Conservation (phyloP, 2,797 vertebrate genomes). For the Anguilla obscura region DNA sequence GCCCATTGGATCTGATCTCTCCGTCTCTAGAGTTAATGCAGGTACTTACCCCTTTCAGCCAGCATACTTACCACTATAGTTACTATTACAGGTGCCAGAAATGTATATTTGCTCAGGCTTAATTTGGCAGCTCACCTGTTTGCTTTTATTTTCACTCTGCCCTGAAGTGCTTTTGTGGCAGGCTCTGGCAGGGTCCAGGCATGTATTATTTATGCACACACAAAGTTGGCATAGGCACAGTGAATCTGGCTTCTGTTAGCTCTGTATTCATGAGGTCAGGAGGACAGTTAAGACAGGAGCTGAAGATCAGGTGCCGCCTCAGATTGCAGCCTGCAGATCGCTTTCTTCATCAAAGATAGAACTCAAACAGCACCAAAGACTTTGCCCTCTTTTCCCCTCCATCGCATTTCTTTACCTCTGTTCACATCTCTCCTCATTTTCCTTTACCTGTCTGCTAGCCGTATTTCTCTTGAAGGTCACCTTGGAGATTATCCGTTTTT, state of each 20-base stretch:
- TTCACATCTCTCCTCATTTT: background rate
- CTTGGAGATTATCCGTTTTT: background rate
- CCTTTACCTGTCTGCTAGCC: background rate
- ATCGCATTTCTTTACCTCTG: background rate
- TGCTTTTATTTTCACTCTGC: conserved; percentile 51
- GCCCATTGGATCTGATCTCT: conserved; percentile 71
- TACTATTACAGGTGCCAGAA: conserved; percentile 48
- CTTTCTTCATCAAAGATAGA: conserved; percentile 22
- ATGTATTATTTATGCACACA: conserved; percentile 66
- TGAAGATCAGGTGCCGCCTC: conserved; percentile 65
- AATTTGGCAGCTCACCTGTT: conserved; percentile 37
- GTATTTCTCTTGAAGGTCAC: background rate
- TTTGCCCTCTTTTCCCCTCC: background rate
- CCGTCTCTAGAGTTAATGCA: conserved; percentile 79
- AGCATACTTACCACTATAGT: background rate
- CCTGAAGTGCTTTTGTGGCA: conserved; percentile 52
- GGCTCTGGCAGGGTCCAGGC: conserved; percentile 42
- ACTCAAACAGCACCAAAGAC: background rate
- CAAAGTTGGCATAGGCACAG: conserved; percentile 58
- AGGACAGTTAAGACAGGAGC: conserved; percentile 39
- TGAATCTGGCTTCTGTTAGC: conserved; percentile 39
- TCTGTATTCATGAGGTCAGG: conserved; percentile 69
- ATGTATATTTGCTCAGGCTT: conserved; percentile 36
- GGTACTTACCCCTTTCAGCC: conserved; percentile 67
- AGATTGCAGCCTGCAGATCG: conserved; percentile 42